These are phyloP conservation scores for Porites lutea DNA, from an alignment of 64 coral and sea anemone genomes.

Conservation along the genomic window DNA sequence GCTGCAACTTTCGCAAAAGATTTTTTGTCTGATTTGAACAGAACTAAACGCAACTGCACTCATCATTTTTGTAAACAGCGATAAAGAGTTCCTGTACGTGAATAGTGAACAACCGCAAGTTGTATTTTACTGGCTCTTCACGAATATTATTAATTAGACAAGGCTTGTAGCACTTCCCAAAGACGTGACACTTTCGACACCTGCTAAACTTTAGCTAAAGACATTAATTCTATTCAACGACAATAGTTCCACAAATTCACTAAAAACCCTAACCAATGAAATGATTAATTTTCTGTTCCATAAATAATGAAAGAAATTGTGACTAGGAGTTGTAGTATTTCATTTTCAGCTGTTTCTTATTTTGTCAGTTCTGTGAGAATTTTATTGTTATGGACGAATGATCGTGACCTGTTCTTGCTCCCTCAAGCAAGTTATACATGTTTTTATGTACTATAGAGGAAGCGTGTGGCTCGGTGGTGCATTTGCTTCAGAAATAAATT, in stretches of 20 bases:
- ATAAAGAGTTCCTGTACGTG: neutral
- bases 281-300: neutral
- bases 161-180: neutral
- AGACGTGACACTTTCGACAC: slow-evolving; percentile 18
- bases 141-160: slow-evolving; percentile 16
- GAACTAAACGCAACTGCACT: neutral
- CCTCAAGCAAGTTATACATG: too few relatives aligned
- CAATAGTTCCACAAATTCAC: neutral
- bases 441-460: too few relatives aligned
- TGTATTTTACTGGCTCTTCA: neutral
- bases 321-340: neutral
- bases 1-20: neutral
- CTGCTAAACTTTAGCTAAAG: neutral
- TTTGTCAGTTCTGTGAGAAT: neutral
- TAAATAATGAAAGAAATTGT: neutral
- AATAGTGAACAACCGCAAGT: neutral
- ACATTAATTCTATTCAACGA: neutral
- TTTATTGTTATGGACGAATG: neutral
- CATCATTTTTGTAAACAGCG: neutral
- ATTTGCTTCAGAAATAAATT: too few relatives aligned
- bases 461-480: neutral
- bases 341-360: neutral
- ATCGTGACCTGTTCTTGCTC: neutral
- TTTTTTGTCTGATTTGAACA: neutral
- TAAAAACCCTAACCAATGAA: neutral